These are phyloP conservation scores for Campaea margaritaria DNA, from an alignment of 2,888 invertebrate genomes.

Conservation along the genomic window DNA sequence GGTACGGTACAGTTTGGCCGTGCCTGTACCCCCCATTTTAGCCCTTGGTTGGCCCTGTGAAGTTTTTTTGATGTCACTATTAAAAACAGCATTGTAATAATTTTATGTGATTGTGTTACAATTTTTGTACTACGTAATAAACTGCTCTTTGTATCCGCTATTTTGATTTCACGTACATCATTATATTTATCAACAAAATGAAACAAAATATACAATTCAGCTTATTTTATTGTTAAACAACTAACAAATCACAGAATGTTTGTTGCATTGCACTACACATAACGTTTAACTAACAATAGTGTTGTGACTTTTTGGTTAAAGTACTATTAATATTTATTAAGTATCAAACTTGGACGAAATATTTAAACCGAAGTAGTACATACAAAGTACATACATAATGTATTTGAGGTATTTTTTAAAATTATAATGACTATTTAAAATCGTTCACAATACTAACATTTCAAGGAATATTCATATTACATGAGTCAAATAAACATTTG, in stretches of 20 bases:
- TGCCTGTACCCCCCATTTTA: too few species aligned
- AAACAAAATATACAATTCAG: slow-evolving; percentile 44
- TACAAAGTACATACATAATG: too few species aligned
- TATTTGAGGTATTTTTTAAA: too few species aligned
- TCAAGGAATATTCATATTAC: background rate
- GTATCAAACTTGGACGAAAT: slow-evolving; percentile 24
- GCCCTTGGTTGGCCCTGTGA: background rate
- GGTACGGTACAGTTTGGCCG: too few species aligned
- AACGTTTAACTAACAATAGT: slow-evolving; percentile 24
- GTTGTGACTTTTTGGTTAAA: slow-evolving; percentile 5
- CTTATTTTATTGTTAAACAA: slow-evolving; percentile 68
- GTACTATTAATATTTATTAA: background rate
- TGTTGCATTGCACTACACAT: slow-evolving; percentile 55
- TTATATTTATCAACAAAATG: slow-evolving; percentile 12
- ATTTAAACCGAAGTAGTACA: background rate
- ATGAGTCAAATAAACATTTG: slow-evolving; percentile 3
- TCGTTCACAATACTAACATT: slow-evolving; percentile 6
- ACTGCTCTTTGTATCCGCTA: slow-evolving; percentile 46
- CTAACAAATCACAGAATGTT: slow-evolving; percentile 76
- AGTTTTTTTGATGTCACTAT: slow-evolving; percentile 34
- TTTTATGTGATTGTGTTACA: slow-evolving; percentile 48
- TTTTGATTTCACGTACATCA: slow-evolving; percentile 26
- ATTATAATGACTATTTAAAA: too few species aligned
- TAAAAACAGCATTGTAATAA: slow-evolving; percentile 48
- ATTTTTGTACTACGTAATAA: slow-evolving; percentile 71